Evolutionary conservation across 2,113 vertebrate genomes (phyloP), one percentile per base, ranked within the genome.

Genomic region (Menidia beryllina): DNA sequence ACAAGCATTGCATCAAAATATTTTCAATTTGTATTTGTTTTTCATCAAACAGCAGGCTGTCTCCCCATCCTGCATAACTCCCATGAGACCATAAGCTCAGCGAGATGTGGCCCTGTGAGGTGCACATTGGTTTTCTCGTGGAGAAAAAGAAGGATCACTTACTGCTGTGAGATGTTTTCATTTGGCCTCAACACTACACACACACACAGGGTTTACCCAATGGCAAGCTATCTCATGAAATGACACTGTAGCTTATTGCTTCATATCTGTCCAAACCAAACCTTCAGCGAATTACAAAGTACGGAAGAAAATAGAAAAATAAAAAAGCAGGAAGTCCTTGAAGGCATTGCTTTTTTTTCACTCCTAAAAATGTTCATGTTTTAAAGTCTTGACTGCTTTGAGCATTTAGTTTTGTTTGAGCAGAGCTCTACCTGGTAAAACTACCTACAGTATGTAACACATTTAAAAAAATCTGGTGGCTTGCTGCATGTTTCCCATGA

Each of bases 101-200:
- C 48, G 34, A 38, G 58, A 68, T 21, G 4, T 47, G 49, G 23
- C 38, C 30, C 54, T 55, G 20, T 58, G 38, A 68, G 62, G 58
- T 69, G 30, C 54, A 56, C 50, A 72, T 38, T 63, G 64, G 49
- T 61, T 65, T 64, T 39, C 20, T 66, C 25, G 67, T 41, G 71
- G 38, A 75, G 26, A 43, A 70, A 58, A 12, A 53, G 60, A 84
- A 72, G 61, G 65, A 87, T 55, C 81, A 69, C 72, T 68, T 48
- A 65, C 43, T 53, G 45, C 58, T 41, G 24, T 19, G 23, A 51
- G 41, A 62, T 17, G 41, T 2, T 26, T 65, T 57, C 13, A 48
- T 20, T 43, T 38, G 30, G 30, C 38, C 72, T 69, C 43, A 58
- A 17, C 26, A 51, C 19, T 10, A 23, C 3, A 25, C 59, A 21